Evolutionary conservation across 2,888 invertebrate genomes (phyloP).

Genomic region (Euphydryas editha): DNA sequence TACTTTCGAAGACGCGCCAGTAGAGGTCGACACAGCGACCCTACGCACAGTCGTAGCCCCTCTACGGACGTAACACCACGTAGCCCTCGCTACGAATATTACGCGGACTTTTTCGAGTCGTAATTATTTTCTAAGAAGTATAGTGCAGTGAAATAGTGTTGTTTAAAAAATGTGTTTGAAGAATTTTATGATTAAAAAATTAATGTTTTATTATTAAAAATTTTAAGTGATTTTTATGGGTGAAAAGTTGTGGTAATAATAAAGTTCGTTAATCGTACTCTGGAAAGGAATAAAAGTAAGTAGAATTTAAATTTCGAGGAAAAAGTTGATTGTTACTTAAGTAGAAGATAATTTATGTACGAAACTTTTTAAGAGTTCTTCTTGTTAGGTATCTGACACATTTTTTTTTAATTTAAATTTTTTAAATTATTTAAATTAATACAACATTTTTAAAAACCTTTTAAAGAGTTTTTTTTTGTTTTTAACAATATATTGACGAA

Average conservation of each 20-base stretch:
- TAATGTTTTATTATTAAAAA: neutral
- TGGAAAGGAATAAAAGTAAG: neutral
- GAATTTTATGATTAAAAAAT: neutral
- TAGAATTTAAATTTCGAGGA: neutral
- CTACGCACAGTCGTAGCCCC: slow-evolving; percentile 55
- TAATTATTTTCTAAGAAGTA: slow-evolving; percentile 6
- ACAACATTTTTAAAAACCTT: too few species aligned
- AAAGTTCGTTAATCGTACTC: neutral
- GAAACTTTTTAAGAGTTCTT: neutral
- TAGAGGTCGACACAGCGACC: slow-evolving; percentile 47
- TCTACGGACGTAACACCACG: slow-evolving; percentile 51
- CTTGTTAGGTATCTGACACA: neutral
- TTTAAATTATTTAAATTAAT: too few species aligned
- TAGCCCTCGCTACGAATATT: slow-evolving; percentile 38
- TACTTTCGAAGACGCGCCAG: slow-evolving; percentile 30
- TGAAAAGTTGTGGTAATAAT: neutral
- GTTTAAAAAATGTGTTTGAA: slow-evolving; percentile 10
- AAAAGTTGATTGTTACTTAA: neutral
- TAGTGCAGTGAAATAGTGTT: slow-evolving; percentile 30
- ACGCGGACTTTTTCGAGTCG: slow-evolving; percentile 29
- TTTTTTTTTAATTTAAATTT: neutral
- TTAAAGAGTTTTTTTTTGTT: too few species aligned
- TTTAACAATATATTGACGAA: too few species aligned
- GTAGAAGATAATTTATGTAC: neutral
- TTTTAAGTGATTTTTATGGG: slow-evolving; percentile 2